These are phyloP conservation scores for Pristionchus entomophagus DNA, from an alignment of 2,888 invertebrate species.

Conservation along the genomic window DNA sequence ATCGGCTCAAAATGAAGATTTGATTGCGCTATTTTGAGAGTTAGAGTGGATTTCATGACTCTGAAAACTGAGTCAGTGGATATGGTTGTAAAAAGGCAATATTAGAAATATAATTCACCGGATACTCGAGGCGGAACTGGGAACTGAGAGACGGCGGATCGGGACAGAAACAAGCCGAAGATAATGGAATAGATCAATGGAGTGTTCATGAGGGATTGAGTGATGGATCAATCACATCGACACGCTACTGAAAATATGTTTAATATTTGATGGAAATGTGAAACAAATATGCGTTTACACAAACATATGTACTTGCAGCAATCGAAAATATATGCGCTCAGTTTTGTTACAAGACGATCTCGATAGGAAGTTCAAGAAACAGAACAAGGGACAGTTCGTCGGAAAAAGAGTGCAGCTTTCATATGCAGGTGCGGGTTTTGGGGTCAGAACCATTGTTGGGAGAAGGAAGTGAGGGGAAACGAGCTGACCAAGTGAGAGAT, in stretches of 20 bases:
- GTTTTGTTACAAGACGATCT: too few relatives aligned
- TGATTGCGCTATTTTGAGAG: too few relatives aligned
- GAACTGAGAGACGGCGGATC: not conserved
- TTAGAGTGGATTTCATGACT: too few relatives aligned
- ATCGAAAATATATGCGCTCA: too few relatives aligned
- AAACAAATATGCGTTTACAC: too few relatives aligned
- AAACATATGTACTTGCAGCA: too few relatives aligned
- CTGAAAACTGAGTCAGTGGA: not conserved
- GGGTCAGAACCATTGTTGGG: slow-evolving; percentile 40
- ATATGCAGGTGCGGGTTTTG: slow-evolving; percentile 21
- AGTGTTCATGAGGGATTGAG: not conserved
- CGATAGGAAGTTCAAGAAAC: too few relatives aligned
- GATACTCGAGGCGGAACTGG: not conserved
- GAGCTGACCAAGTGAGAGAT: not conserved
- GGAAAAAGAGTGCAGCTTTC: not conserved
- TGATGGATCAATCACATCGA: not conserved
- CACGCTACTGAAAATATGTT: not conserved
- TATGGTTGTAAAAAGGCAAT: not conserved
- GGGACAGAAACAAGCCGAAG: not conserved
- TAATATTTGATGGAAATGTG: too few relatives aligned
- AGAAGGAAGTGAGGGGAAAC: not conserved
- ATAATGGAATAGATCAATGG: not conserved
- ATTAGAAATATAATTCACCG: not conserved
- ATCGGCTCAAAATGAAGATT: too few relatives aligned
- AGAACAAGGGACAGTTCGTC: too few relatives aligned